Evolutionary conservation across 2,113 vertebrate species (phyloP).

Genomic region (Actenoides hombroni): DNA sequence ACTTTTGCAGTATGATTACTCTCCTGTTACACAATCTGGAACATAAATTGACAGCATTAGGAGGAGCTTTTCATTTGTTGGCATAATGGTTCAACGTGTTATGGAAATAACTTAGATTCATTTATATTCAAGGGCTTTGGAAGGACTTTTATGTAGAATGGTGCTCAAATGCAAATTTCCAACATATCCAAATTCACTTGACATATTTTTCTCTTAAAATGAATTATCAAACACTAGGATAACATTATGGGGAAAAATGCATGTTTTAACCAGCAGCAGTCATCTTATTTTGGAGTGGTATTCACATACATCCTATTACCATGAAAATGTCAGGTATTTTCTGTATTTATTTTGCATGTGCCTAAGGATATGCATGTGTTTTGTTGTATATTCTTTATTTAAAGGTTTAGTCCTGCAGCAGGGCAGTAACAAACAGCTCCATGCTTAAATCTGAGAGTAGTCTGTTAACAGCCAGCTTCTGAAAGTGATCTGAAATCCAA

Average conservation of each 20-base stretch:
- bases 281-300: not conserved
- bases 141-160: slow-evolving; percentile 35
- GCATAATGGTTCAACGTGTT: not conserved
- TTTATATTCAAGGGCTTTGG: slow-evolving; percentile 58
- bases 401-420: not conserved
- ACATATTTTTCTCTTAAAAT: slow-evolving; percentile 52
- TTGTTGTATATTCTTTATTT: not conserved
- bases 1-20: slow-evolving; percentile 21
- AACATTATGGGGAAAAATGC: not conserved
- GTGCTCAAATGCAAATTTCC: slow-evolving; percentile 47
- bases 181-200: slow-evolving; percentile 26
- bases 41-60: slow-evolving; percentile 43
- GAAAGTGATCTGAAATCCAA: not conserved
- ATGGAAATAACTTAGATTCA: slow-evolving; percentile 39
- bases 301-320: not conserved
- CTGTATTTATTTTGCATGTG: slow-evolving; percentile 18
- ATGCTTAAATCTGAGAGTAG: not conserved
- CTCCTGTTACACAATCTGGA: slow-evolving; percentile 16
- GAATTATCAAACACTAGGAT: slow-evolving; percentile 7
- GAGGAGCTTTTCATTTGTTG: slow-evolving; percentile 32
- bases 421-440: not conserved
- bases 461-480: not conserved
- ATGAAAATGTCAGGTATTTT: not conserved
- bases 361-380: not conserved
- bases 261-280: slow-evolving; percentile 1